These are phyloP conservation scores for Synergus laeviventris DNA, from an alignment of 2,888 invertebrate species.

Conservation along the genomic window DNA sequence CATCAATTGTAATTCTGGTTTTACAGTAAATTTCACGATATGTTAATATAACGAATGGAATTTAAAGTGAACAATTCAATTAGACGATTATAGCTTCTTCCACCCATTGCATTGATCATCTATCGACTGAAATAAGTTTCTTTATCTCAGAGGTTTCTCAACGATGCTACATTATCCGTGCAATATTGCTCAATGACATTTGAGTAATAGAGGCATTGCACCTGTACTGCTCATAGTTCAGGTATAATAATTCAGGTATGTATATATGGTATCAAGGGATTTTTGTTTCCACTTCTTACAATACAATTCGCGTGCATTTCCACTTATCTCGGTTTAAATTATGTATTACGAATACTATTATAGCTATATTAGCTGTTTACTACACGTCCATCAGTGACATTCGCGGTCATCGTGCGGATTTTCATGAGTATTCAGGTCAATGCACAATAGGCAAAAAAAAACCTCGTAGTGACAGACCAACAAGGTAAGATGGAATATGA, in stretches of 20 bases:
- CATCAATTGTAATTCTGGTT: background rate
- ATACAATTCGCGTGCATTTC: conserved; percentile 56
- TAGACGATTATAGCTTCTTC: background rate
- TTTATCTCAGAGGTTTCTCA: background rate
- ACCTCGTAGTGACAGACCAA: background rate
- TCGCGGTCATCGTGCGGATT: conserved; percentile 13
- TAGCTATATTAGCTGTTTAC: background rate
- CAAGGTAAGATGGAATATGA: conserved; percentile 11
- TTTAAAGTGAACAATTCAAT: background rate
- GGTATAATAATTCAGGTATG: conserved; percentile 45
- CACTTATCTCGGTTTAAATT: conserved; percentile 52
- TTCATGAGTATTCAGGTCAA: conserved; percentile 32
- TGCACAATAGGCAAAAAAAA: background rate
- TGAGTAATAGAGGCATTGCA: conserved; percentile 59
- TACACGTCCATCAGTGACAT: conserved; percentile 11
- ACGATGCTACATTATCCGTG: conserved; percentile 24
- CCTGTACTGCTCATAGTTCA: conserved; percentile 47
- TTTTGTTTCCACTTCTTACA: conserved; percentile 63
- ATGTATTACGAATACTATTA: conserved; percentile 44
- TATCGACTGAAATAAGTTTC: background rate
- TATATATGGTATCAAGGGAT: conserved; percentile 60
- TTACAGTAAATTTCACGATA: no score
- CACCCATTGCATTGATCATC: background rate
- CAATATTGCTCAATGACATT: conserved; percentile 62
- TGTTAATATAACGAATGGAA: background rate